Evolutionary conservation across 2,113 vertebrate genomes (phyloP).

Genomic region (Grus americana): DNA sequence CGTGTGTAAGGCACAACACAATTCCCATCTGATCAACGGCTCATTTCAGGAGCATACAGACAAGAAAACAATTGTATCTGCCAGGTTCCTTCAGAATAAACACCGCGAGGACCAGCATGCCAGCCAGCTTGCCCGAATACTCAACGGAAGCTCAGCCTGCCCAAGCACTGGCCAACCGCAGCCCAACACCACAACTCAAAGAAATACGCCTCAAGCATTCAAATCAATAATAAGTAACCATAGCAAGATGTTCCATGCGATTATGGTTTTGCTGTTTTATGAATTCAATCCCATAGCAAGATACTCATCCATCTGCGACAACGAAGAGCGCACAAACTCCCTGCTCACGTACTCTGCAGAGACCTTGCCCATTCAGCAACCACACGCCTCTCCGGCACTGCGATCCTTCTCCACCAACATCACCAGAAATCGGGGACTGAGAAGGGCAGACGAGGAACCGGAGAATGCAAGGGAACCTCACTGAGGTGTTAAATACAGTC

Average conservation of each 20-base stretch:
- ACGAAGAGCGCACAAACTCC: rapidly evolving
- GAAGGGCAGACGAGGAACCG: not conserved
- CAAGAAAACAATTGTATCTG: not conserved
- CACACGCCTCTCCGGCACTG: not conserved
- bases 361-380: too few relatives aligned
- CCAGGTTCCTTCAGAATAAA: not conserved
- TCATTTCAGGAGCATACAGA: not conserved
- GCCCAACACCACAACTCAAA: not conserved
- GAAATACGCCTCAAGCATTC: not conserved
- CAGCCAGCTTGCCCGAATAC: not conserved
- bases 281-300: not conserved
- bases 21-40: not conserved
- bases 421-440: not conserved
- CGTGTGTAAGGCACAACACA: rapidly evolving
- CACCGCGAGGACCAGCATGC: not conserved
- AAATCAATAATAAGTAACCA: not conserved
- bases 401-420: not conserved
- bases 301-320: rapidly evolving
- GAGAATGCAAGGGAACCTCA: not conserved
- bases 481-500: not conserved
- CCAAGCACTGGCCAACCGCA: not conserved
- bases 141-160: not conserved
- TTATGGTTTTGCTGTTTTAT: not conserved
- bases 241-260: rapidly evolving
- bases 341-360: rapidly evolving